phyloP scores from a whole-genome alignment of 2,113 vertebrate species.

The Sprattus sprattus region DNA sequence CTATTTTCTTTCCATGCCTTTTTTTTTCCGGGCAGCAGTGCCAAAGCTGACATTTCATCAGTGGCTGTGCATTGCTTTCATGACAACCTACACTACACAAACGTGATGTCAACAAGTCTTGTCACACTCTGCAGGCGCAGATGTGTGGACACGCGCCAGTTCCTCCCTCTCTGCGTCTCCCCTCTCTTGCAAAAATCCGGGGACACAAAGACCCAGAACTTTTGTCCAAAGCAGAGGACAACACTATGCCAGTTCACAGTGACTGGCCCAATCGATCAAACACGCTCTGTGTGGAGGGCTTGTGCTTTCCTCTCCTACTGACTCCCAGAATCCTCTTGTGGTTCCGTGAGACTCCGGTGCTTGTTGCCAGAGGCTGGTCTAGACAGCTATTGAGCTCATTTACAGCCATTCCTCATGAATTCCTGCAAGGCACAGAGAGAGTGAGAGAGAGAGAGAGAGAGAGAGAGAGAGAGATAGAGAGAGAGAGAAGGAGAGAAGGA shows the following conservation, averaged over 20 bases:
- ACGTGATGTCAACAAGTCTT: not conserved
- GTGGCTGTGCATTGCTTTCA: not conserved
- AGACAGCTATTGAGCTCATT: conserved; percentile 35
- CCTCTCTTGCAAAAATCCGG: not conserved
- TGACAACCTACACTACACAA: not conserved
- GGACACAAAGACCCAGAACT: not conserved
- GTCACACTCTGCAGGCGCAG: not conserved
- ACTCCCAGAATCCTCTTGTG: not conserved
- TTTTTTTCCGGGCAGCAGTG: not conserved
- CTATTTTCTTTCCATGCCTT: not conserved
- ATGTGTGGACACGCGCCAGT: not conserved
- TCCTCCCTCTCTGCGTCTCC: not conserved
- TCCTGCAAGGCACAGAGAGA: conserved; percentile 27
- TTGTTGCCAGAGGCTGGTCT: conserved; percentile 37
- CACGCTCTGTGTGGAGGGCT: not conserved
- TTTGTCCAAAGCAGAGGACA: not conserved
- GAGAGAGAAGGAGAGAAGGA: not conserved
- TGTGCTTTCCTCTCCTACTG: not conserved
- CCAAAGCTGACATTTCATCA: not conserved
- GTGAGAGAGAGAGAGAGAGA: not conserved
- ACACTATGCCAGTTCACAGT: not conserved
- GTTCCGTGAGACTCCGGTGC: not conserved
- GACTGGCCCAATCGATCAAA: conserved; percentile 17
- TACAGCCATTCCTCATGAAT: conserved; percentile 38
- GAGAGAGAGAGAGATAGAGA: not conserved